phyloP scores from a whole-genome alignment of 1,140 invertebrate genomes.

The Euwallacea fornicatus region DNA sequence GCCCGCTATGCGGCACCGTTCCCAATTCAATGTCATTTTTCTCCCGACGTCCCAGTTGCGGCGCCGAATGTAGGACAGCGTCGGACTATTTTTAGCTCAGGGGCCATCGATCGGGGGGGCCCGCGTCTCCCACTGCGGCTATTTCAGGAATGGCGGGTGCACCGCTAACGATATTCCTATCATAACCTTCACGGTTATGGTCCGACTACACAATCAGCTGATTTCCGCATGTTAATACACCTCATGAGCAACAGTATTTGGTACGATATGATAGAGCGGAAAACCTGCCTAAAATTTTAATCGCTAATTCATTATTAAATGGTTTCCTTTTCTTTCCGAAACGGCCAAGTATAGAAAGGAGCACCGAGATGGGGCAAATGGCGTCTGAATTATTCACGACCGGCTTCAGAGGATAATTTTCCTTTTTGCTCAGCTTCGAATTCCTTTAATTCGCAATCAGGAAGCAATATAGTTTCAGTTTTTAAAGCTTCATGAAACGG shows the following conservation, averaged over 20 bases:
- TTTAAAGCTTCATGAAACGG: too few species aligned
- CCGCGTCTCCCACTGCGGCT: slow-evolving; percentile 35
- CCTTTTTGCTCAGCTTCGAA: background rate
- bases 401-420: background rate
- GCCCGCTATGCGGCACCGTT: slow-evolving; percentile 24
- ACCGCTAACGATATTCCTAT: slow-evolving; percentile 3
- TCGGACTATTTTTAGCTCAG: slow-evolving; percentile 42
- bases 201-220: background rate
- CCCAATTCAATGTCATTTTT: slow-evolving; percentile 41
- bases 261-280: background rate
- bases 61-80: slow-evolving; percentile 41
- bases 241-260: background rate
- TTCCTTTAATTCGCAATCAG: background rate
- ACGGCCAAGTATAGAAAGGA: background rate
- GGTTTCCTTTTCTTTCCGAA: background rate
- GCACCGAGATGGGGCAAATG: background rate
- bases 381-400: slow-evolving; percentile 7
- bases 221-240: background rate
- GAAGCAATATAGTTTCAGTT: too few species aligned
- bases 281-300: background rate
- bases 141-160: slow-evolving; percentile 40
- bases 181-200: background rate
- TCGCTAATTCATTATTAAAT: slow-evolving; percentile 8
- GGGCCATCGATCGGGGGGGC: slow-evolving; percentile 40
- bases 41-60: slow-evolving; percentile 37